Conservation (phyloP, 1,140 invertebrate genomes). For the Battus philenor region DNA sequence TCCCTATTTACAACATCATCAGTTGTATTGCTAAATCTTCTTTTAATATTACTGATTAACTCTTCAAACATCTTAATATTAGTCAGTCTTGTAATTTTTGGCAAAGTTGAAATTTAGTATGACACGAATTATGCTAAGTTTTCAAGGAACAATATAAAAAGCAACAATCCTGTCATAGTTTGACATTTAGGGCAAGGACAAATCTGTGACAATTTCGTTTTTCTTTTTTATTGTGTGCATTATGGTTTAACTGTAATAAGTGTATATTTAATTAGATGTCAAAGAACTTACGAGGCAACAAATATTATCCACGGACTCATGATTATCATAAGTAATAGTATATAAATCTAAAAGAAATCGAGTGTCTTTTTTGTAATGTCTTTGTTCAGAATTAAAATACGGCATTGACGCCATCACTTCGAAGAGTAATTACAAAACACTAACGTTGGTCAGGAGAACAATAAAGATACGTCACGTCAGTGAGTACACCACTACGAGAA, state of each 20-base stretch:
- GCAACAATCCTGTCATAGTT: conserved; percentile 45
- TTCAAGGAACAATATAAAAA: conserved; percentile 29
- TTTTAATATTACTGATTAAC: conserved; percentile 61
- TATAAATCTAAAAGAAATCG: conserved; percentile 88
- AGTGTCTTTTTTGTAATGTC: conserved; percentile 91
- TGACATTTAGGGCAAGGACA: conserved; percentile 73
- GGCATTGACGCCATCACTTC: conserved; percentile 67
- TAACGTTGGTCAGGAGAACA: conserved; percentile 8
- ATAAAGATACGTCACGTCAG: conserved; percentile 11
- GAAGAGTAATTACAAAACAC: conserved; percentile 19
- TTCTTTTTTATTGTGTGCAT: conserved; percentile 40
- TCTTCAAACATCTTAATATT: conserved; percentile 65
- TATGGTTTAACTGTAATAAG: conserved; percentile 27
- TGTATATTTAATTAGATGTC: conserved; percentile 19
- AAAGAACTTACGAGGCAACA: conserved; percentile 65
- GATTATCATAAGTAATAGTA: conserved; percentile 88
- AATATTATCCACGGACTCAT: conserved; percentile 81
- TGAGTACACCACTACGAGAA: conserved; percentile 4
- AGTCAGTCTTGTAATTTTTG: conserved; percentile 65
- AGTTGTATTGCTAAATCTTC: conserved; percentile 76
- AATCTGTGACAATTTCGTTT: conserved; percentile 43
- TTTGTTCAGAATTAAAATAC: conserved; percentile 74
- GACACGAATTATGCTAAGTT: conserved; percentile 24
- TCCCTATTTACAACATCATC: conserved; percentile 32
- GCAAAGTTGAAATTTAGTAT: conserved; percentile 46